phyloP scores from a whole-genome alignment of 1,140 invertebrate species.

The Drosophila carrolli region DNA sequence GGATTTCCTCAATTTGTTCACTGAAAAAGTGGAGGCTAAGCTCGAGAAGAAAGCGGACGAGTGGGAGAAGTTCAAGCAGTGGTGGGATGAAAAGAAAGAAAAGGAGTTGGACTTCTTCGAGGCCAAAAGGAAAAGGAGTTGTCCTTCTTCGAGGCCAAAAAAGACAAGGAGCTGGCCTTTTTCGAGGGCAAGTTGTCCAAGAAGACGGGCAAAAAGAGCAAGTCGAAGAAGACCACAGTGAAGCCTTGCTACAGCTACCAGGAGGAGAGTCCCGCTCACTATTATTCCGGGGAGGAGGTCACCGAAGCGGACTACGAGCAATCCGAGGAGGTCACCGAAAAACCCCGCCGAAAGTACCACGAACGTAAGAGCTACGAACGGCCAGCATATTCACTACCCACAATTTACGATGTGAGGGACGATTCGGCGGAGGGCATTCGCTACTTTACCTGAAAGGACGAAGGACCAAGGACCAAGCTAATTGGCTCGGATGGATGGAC shows the following conservation, averaged over 20 bases:
- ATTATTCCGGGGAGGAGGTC: constrained; percentile 13
- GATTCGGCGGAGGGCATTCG: constrained; percentile 53
- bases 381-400: constrained; percentile 7
- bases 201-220: constrained; percentile 49
- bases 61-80: constrained; percentile 66
- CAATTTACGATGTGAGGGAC: constrained; percentile 51
- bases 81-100: constrained; percentile 62
- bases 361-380: constrained; percentile 9
- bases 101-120: constrained; percentile 61
- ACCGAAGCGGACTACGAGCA: constrained; percentile 21
- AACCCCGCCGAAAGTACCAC: constrained; percentile 20
- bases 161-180: constrained; percentile 41
- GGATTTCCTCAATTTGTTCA: constrained; percentile 66
- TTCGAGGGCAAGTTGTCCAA: constrained; percentile 46
- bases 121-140: constrained; percentile 52
- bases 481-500: constrained; percentile 23
- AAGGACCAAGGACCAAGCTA: not conserved
- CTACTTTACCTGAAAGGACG: constrained; percentile 54
- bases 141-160: constrained; percentile 55
- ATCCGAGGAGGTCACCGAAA: constrained; percentile 27
- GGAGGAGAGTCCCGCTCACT: not conserved
- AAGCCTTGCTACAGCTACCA: constrained; percentile 34
- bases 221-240: constrained; percentile 24
- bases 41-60: constrained; percentile 58
- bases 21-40: constrained; percentile 51